Conservation (phyloP, 1,140 invertebrate genomes). For the Eumaeus atala region DNA sequence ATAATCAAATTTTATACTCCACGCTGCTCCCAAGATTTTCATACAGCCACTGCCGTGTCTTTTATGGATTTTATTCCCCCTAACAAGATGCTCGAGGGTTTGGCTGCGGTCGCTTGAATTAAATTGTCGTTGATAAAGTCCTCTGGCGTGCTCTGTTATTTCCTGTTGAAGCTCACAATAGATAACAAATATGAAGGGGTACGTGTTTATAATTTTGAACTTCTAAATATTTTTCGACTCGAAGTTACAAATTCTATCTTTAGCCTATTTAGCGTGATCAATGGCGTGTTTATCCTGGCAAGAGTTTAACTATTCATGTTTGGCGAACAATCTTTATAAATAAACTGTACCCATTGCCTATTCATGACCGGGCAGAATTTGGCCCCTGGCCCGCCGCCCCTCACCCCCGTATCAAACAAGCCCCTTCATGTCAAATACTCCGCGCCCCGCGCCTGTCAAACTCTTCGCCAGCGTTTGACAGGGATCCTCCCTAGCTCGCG, state of each 20-base stretch:
- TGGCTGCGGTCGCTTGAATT: constrained; percentile 63
- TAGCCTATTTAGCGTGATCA: constrained; percentile 24
- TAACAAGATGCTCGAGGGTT: constrained; percentile 62
- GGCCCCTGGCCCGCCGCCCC: constrained; percentile 47
- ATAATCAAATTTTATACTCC: constrained; percentile 69
- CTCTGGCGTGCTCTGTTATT: constrained; percentile 42
- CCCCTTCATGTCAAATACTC: constrained; percentile 74
- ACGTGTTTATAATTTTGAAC: background rate
- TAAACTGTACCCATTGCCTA: constrained; percentile 72
- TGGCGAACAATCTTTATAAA: constrained; percentile 71
- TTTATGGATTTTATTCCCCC: constrained; percentile 71
- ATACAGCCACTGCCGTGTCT: constrained; percentile 52
- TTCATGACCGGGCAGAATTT: constrained; percentile 72
- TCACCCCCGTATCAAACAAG: constrained; percentile 72
- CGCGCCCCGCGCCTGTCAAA: constrained; percentile 72
- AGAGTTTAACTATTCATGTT: constrained; percentile 58
- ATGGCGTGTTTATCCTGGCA: constrained; percentile 59
- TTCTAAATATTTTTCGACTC: constrained; percentile 5
- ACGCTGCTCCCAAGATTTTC: constrained; percentile 42
- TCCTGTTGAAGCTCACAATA: constrained; percentile 39
- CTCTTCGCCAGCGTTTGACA: constrained; percentile 73
- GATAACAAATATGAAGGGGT: constrained; percentile 38
- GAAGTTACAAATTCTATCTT: background rate
- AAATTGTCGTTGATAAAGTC: constrained; percentile 67
- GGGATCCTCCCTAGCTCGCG: constrained; percentile 66